phyloP scores from a whole-genome alignment of 92 coral and sea anemone species.

The Plumapathes pennacea region DNA sequence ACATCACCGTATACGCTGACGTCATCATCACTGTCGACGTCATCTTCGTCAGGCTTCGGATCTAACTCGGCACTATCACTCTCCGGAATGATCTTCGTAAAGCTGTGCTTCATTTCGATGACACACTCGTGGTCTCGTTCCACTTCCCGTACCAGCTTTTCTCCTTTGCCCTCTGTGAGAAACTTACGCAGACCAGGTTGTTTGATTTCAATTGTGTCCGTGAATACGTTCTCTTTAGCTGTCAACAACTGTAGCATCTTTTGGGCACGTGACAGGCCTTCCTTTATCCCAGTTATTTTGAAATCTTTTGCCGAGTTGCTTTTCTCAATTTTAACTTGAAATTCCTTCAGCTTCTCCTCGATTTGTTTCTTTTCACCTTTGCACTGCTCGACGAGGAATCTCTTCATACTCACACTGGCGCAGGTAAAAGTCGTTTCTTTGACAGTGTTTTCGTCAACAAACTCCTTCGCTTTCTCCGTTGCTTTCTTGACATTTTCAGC shows the following conservation, averaged over 20 bases:
- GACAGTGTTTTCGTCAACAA: slow-evolving; percentile 50
- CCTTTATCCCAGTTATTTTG: slow-evolving; percentile 60
- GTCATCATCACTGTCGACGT: not conserved
- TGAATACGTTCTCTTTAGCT: slow-evolving; percentile 1
- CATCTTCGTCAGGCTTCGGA: not conserved
- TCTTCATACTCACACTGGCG: slow-evolving; percentile 32
- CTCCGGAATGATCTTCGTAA: too few relatives aligned
- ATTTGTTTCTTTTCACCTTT: slow-evolving; percentile 41
- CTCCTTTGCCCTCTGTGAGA: slow-evolving; percentile 44
- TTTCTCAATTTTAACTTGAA: slow-evolving; percentile 36
- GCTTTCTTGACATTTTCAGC: slow-evolving; percentile 49
- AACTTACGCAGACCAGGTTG: slow-evolving; percentile 58
- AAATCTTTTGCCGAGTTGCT: slow-evolving; percentile 38
- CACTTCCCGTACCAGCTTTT: slow-evolving; percentile 38
- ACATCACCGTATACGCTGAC: too few relatives aligned
- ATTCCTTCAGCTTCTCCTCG: slow-evolving; percentile 31
- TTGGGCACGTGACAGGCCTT: too few relatives aligned
- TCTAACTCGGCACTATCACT: not conserved
- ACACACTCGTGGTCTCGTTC: slow-evolving; percentile 48
- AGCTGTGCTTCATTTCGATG: slow-evolving; percentile 20
- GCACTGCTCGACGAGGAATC: slow-evolving; percentile 50
- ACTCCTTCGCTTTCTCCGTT: slow-evolving; percentile 28
- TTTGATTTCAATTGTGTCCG: not conserved
- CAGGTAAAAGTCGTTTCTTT: slow-evolving; percentile 32
- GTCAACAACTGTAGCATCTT: not conserved